These are phyloP conservation scores for Pseudachorutes palmiensis DNA, from an alignment of 1,140 invertebrate genomes.

Conservation along the genomic window DNA sequence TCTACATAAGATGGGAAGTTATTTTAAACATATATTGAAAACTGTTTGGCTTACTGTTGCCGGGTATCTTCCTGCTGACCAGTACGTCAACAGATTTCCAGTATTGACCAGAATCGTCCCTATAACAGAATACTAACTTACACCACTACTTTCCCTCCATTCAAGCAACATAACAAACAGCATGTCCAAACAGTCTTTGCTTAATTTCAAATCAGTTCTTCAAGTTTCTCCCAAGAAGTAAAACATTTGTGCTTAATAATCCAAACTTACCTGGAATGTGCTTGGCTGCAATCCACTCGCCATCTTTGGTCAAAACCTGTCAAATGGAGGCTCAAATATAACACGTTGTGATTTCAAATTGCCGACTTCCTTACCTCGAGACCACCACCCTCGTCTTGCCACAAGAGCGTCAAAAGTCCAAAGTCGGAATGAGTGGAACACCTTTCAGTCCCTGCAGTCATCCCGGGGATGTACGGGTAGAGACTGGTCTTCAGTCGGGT, in stretches of 20 bases:
- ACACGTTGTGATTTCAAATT: not conserved
- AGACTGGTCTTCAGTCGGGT: slow-evolving; percentile 59
- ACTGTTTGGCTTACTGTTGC: slow-evolving; percentile 52
- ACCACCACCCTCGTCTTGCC: slow-evolving; percentile 45
- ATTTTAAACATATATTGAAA: not conserved
- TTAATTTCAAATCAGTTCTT: too few relatives aligned
- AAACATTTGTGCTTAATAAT: too few relatives aligned
- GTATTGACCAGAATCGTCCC: slow-evolving; percentile 66
- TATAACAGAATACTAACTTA: too few relatives aligned
- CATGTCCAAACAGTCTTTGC: too few relatives aligned
- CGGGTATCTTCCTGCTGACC: slow-evolving; percentile 61
- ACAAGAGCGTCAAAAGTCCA: slow-evolving; percentile 44
- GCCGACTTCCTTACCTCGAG: slow-evolving; percentile 40
- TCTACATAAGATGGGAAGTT: slow-evolving; percentile 42
- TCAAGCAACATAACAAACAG: too few relatives aligned
- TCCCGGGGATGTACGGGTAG: slow-evolving; percentile 52
- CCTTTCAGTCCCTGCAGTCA: slow-evolving; percentile 48
- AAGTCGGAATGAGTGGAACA: slow-evolving; percentile 52
- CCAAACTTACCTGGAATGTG: slow-evolving; percentile 53
- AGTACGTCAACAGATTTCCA: slow-evolving; percentile 65
- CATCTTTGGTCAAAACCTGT: slow-evolving; percentile 24
- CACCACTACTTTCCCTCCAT: too few relatives aligned
- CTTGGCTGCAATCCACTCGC: slow-evolving; percentile 27
- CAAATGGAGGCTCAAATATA: slow-evolving; percentile 41
- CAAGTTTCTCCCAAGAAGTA: too few relatives aligned